These are phyloP conservation scores for Corythornis leucogaster DNA, from an alignment of 2,797 vertebrate species.

Conservation along the genomic window DNA sequence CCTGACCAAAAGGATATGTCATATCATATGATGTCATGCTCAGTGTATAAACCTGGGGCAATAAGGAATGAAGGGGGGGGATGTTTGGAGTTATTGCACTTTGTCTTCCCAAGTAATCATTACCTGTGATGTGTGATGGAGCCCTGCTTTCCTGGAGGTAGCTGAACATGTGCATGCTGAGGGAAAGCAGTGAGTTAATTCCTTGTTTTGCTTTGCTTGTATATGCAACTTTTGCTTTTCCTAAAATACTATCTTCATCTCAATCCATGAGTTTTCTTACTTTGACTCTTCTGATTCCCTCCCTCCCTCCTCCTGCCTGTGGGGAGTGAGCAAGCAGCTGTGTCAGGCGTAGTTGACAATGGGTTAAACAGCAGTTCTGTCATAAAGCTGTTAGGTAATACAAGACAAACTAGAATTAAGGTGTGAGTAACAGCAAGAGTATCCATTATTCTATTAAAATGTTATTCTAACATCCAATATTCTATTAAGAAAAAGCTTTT, in stretches of 20 bases:
- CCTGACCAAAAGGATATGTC: neutral
- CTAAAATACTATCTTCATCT: no score
- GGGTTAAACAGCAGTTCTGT: neutral
- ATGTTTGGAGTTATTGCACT: neutral
- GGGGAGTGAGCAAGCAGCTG: no score
- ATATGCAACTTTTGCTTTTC: neutral
- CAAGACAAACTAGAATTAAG: neutral
- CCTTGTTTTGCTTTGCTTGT: neutral
- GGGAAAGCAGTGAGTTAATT: neutral
- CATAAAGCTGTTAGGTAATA: neutral
- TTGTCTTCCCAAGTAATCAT: neutral
- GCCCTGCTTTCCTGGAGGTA: neutral
- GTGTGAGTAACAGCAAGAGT: neutral
- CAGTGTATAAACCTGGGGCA: neutral
- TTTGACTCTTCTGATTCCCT: neutral
- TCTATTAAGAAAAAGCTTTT: conserved; percentile 21
- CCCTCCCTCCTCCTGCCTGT: neutral
- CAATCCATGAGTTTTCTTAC: neutral
- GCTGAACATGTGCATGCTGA: no score
- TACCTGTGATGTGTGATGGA: neutral
- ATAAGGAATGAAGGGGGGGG: neutral
- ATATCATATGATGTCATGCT: neutral
- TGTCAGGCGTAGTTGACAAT: neutral
- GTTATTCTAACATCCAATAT: conserved; percentile 43
- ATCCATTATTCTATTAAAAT: conserved; percentile 35